Evolutionary conservation across 2,797 vertebrate genomes (phyloP).

Genomic region (Scomberomorus guttatus): DNA sequence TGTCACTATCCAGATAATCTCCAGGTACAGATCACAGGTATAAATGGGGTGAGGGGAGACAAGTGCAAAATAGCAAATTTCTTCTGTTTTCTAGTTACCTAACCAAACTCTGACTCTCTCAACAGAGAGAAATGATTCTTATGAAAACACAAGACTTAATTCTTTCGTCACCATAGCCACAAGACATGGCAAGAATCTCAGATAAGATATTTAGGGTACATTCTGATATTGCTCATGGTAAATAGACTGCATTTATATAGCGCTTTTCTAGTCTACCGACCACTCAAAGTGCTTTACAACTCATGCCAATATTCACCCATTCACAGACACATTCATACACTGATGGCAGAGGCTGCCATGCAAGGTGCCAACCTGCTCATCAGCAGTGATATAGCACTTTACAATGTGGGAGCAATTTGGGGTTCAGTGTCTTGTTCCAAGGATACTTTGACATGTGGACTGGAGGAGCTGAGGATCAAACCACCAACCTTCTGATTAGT

Average conservation of each 20-base stretch:
- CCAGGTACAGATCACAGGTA: background rate
- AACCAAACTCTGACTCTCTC: background rate
- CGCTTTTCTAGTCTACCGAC: too few species aligned
- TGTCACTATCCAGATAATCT: slow-evolving; percentile 5
- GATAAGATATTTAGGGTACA: slow-evolving; percentile 16
- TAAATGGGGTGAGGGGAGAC: background rate
- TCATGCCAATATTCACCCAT: too few species aligned
- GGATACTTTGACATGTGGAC: too few species aligned
- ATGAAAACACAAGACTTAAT: slow-evolving; percentile 19
- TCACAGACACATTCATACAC: too few species aligned
- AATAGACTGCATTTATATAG: too few species aligned
- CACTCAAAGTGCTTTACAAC: too few species aligned
- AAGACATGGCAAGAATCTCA: slow-evolving; percentile 15
- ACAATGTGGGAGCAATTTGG: too few species aligned
- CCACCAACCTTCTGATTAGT: too few species aligned
- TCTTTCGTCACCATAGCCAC: slow-evolving; percentile 28
- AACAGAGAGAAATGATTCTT: slow-evolving; percentile 6
- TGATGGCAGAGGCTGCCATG: too few species aligned
- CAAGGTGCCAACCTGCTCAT: too few species aligned
- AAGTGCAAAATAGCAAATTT: background rate
- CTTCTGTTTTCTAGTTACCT: background rate
- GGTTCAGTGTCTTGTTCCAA: too few species aligned
- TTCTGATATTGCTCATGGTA: slow-evolving; percentile 15
- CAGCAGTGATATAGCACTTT: background rate
- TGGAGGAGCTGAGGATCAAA: too few species aligned